A percentile compares a stretch with the other conserved stretches of the same genome.
phyloP scores from a whole-genome alignment of 2,113 vertebrate genomes.

The Apeltes quadracus region DNA sequence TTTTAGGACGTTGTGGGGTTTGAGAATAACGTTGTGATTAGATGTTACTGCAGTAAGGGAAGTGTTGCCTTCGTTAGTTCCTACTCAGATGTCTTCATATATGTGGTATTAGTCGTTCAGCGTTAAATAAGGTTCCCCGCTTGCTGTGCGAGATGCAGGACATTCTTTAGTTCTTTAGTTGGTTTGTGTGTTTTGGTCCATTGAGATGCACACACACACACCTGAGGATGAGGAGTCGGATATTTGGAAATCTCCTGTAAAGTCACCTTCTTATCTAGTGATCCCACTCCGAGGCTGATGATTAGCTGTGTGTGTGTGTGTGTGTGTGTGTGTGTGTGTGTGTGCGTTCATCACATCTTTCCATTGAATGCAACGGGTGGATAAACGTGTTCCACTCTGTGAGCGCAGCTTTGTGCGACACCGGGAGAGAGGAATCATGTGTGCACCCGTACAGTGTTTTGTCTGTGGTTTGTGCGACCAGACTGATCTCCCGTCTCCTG shows the following conservation, averaged over 20 bases:
- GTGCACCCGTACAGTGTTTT: conserved; percentile 51
- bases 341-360: conserved; percentile 1
- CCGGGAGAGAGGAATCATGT: conserved; percentile 28
- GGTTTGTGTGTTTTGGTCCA: too few species aligned
- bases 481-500: conserved; percentile 40
- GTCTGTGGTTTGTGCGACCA: conserved; percentile 55
- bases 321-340: background rate
- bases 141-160: too few species aligned
- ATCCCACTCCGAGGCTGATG: background rate
- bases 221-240: too few species aligned
- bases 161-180: too few species aligned
- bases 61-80: background rate
- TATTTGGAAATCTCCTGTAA: background rate
- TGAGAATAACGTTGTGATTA: background rate
- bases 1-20: background rate
- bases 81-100: background rate
- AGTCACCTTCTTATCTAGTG: background rate
- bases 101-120: background rate
- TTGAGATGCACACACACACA: too few species aligned
- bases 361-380: conserved; percentile 4
- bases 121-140: too few species aligned
- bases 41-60: background rate
- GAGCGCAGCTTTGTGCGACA: conserved; percentile 32
- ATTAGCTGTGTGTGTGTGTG: background rate
- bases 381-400: conserved; percentile 11